These are phyloP conservation scores for Heliconius hewitsoni DNA, from an alignment of 1,140 invertebrate species.

Conservation along the genomic window DNA sequence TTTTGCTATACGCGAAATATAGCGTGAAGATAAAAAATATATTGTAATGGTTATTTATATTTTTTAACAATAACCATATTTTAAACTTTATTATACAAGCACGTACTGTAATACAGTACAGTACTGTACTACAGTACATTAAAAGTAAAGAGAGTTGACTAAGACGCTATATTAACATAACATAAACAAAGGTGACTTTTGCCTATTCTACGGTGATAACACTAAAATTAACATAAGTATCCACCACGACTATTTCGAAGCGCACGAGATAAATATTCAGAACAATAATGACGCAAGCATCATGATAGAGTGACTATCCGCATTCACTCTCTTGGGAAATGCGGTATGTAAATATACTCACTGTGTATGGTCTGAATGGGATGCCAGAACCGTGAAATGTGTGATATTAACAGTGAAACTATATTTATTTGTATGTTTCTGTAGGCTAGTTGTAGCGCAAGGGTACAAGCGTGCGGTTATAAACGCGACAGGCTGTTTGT, in stretches of 20 bases:
- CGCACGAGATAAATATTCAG: constrained; percentile 22
- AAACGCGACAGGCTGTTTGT: too few relatives aligned
- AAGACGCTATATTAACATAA: not conserved
- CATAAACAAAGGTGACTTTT: not conserved
- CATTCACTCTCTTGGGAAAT: constrained; percentile 3
- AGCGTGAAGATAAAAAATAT: too few relatives aligned
- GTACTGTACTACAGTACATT: too few relatives aligned
- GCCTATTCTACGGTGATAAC: not conserved
- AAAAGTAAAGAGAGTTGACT: not conserved
- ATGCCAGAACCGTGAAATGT: constrained; percentile 7
- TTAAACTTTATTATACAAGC: too few relatives aligned
- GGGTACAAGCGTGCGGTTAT: too few relatives aligned
- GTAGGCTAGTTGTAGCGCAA: too few relatives aligned
- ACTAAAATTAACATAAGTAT: constrained; percentile 11
- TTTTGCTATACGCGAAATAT: too few relatives aligned
- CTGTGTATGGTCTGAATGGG: constrained; percentile 3
- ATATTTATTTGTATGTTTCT: not conserved
- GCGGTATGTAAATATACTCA: constrained; percentile 5
- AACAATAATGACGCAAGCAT: constrained; percentile 19
- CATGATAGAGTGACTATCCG: constrained; percentile 12
- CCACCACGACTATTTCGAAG: not conserved
- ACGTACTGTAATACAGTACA: too few relatives aligned
- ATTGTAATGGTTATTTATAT: too few relatives aligned
- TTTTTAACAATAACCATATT: too few relatives aligned
- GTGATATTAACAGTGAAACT: not conserved